phyloP scores from a whole-genome alignment of 2,797 vertebrate genomes.

The Pangasius mekongensis region DNA sequence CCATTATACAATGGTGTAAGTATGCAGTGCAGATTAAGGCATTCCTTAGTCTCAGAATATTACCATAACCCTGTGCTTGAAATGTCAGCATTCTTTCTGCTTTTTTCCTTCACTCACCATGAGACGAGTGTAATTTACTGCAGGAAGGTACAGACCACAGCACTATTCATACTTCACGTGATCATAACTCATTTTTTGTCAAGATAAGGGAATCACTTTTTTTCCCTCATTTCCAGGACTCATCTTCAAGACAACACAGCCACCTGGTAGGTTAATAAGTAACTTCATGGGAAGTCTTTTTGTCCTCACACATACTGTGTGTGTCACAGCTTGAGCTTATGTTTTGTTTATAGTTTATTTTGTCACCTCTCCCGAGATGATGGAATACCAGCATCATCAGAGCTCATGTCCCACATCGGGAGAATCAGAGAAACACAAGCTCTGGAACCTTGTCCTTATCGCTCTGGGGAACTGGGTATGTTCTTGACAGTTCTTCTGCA shows the following conservation, averaged over 20 bases:
- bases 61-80: not conserved
- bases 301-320: conserved; percentile 58
- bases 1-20: not conserved
- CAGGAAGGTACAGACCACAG: conserved; percentile 1
- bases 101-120: conserved; percentile 34
- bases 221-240: conserved; percentile 32
- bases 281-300: conserved; percentile 73
- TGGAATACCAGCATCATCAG: conserved; percentile 36
- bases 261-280: conserved; percentile 56
- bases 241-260: conserved; percentile 38
- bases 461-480: not conserved
- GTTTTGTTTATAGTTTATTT: conserved; percentile 54
- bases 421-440: not conserved
- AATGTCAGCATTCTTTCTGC: not conserved
- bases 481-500: not conserved
- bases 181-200: conserved; percentile 39
- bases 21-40: not conserved
- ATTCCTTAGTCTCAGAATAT: not conserved
- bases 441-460: not conserved
- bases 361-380: conserved; percentile 44
- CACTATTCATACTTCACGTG: conserved; percentile 1
- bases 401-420: conserved; percentile 53
- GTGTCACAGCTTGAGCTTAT: conserved; percentile 61
- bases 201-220: conserved; percentile 49
- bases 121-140: conserved; percentile 34